Evolutionary conservation across 2,113 vertebrate species (phyloP), one percentile per base, ranked within the genome.

Genomic region (Motacilla tschutschensis): DNA sequence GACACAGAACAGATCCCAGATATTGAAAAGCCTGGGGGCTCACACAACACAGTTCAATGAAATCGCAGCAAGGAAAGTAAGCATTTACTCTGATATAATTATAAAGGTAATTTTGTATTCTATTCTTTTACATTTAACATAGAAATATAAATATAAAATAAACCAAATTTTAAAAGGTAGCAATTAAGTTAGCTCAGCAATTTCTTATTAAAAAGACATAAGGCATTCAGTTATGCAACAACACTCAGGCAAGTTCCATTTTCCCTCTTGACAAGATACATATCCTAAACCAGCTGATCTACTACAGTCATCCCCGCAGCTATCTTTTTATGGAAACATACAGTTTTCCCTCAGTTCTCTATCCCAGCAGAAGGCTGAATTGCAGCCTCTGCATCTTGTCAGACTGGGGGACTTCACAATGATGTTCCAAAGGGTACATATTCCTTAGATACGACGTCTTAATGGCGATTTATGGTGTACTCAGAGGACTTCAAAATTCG

Each of bases 321-420:
- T 73, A 47, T 46, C 69, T 77, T 77, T 88, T 65, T 55, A 80
- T 35, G 74, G 44, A 80, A 89, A 44, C 40, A 50, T 10, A 44
- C 35, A 22, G 28, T 75, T 75, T 86, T 20, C 19, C 31, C 17
- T 29, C 18, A 43, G 8, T 79, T 67, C 36, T 86, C 71, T 60
- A 66, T 40, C 15, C 25, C 58, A 92, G 82, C 17, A 88, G 75
- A 81, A 82, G 54, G 33, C 4, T 75, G 17, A 72, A 38, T 44
- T 81, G 63, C 47, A 88, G 66, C 41, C 40, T 81, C 74, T 83
- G 53, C 31, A 67, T 78, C 62, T 66, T 84, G 54, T 84, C 58
- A 79, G 66, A 60, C 46, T 38, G 46, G 18, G 5, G 8, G 20
- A 78, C 63, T 92, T 84, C 48, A 74, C 41, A 78, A 8, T 26